Conservation (phyloP, 2,797 vertebrate genomes). For the Forpus xanthops region DNA sequence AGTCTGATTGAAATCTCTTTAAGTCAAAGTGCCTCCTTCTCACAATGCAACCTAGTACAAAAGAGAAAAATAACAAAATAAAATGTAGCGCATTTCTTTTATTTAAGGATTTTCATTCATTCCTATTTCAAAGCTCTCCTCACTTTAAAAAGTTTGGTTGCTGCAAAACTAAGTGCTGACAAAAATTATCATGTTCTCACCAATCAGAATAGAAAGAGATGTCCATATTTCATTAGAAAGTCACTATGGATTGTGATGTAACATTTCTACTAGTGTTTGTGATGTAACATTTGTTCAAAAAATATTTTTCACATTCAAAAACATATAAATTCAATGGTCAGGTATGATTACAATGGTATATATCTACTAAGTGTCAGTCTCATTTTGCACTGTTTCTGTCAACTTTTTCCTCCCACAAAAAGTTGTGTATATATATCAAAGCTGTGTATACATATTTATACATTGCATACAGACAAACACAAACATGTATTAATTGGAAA, state of each 20-base stretch:
- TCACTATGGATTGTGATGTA: neutral
- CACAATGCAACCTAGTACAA: neutral
- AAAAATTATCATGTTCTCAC: neutral
- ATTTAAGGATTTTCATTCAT: neutral
- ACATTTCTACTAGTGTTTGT: fast-evolving
- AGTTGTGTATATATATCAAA: neutral
- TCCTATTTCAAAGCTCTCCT: neutral
- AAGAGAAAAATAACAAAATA: neutral
- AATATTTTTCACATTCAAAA: neutral
- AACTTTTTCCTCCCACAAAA: neutral
- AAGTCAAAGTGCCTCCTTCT: neutral
- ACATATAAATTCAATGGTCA: neutral
- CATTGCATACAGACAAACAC: neutral
- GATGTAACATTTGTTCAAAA: neutral
- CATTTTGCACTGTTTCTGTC: neutral
- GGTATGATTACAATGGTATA: neutral
- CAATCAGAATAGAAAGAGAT: neutral
- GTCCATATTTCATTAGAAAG: neutral
- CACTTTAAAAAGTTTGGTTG: neutral
- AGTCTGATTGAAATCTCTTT: neutral
- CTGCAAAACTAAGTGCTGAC: neutral
- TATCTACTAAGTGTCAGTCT: neutral
- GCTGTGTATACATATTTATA: neutral
- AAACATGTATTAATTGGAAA: neutral
- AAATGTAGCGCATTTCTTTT: neutral